Conservation (phyloP, 2,113 vertebrate species). For the Callaeas wilsoni region DNA sequence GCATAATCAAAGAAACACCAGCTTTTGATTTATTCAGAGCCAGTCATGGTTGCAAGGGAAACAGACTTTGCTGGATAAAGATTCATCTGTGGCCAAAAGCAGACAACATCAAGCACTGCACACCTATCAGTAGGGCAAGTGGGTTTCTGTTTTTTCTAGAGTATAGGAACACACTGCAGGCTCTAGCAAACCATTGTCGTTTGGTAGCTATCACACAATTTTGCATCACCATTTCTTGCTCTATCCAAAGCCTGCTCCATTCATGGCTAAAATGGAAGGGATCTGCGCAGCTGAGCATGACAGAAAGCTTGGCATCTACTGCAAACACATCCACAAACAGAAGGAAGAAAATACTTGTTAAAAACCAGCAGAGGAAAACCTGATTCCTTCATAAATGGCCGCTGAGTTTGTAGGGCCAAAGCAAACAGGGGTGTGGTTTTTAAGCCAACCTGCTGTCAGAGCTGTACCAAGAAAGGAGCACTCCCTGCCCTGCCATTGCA, state of each 20-base stretch:
- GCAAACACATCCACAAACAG: background rate
- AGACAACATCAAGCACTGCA: background rate
- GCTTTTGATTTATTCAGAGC: background rate
- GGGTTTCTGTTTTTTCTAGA: background rate
- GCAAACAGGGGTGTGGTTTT: background rate
- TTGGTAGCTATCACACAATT: background rate
- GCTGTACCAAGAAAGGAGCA: background rate
- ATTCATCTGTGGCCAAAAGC: background rate
- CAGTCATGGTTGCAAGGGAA: background rate
- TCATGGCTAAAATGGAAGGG: background rate
- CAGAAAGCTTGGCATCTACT: background rate
- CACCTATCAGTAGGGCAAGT: background rate
- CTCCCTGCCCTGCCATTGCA: background rate
- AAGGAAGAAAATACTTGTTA: background rate
- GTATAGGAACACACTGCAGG: background rate
- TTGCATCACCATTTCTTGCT: background rate
- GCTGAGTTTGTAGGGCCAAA: background rate
- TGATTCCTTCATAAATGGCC: background rate
- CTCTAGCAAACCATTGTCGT: background rate
- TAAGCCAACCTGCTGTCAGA: background rate
- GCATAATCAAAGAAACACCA: background rate
- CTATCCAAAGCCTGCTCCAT: background rate
- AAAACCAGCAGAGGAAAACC: background rate
- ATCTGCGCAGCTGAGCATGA: rapidly evolving
- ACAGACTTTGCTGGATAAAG: background rate